Conservation (phyloP, 2,113 vertebrate species). For the Trochalopteron elliotii region DNA sequence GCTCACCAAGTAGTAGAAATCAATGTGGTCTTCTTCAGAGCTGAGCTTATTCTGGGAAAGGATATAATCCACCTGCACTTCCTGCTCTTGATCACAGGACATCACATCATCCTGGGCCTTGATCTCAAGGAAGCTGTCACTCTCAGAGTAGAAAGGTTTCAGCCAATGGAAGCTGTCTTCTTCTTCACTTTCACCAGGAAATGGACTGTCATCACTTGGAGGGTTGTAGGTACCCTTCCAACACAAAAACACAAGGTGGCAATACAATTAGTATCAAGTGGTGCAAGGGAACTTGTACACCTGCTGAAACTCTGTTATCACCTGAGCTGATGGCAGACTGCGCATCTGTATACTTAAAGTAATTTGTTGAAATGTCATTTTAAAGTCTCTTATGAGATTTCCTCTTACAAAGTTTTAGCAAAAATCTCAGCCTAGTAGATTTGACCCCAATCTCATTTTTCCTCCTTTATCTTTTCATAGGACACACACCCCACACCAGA, state of each 20-base stretch:
- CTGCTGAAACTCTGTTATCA: background rate
- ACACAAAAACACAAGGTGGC: background rate
- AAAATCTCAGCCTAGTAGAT: background rate
- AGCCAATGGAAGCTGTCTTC: slow-evolving; percentile 1
- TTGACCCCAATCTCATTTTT: background rate
- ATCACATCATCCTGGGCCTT: background rate
- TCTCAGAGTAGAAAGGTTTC: slow-evolving; percentile 66
- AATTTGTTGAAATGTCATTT: background rate
- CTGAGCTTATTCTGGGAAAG: slow-evolving; percentile 30
- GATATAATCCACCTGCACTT: slow-evolving; percentile 65
- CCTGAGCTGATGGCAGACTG: background rate
- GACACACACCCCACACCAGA: background rate
- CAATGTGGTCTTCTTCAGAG: slow-evolving; percentile 26
- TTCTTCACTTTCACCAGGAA: background rate
- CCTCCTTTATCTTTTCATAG: background rate
- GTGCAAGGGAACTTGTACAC: background rate
- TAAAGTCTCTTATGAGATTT: background rate
- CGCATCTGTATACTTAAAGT: background rate
- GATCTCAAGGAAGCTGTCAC: slow-evolving; percentile 63
- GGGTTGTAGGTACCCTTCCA: background rate
- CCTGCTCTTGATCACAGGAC: slow-evolving; percentile 42
- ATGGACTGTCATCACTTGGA: background rate
- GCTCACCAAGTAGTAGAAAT: slow-evolving; percentile 73
- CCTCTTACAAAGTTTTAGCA: background rate
- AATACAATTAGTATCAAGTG: background rate